Percentiles rank a stretch among this genome's conserved stretches.
phyloP scores from a whole-genome alignment of 53 echinoderm and acorn worm species.

The Paracentrotus lividus region DNA sequence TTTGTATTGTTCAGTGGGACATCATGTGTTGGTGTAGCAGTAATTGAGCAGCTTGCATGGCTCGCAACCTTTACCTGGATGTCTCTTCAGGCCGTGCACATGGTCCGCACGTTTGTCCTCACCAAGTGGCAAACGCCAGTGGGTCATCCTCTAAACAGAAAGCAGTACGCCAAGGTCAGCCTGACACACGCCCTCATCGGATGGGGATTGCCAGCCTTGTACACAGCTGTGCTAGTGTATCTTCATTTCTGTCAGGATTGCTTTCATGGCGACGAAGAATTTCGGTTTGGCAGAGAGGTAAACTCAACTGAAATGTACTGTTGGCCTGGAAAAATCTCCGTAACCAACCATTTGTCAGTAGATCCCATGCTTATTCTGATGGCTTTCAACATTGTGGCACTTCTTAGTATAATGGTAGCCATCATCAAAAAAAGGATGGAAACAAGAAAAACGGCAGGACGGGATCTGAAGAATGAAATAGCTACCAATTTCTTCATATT shows the following conservation, averaged over 20 bases:
- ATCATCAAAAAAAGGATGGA: slow-evolving; percentile 23
- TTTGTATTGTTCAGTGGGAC: neutral
- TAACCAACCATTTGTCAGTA: neutral
- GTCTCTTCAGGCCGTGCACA: slow-evolving; percentile 49
- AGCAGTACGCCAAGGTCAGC: slow-evolving; percentile 33
- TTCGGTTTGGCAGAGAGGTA: neutral
- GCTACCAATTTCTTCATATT: slow-evolving; percentile 38
- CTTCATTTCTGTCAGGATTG: neutral
- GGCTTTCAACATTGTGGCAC: slow-evolving; percentile 15
- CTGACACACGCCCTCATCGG: slow-evolving; percentile 51
- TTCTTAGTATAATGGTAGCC: slow-evolving; percentile 29
- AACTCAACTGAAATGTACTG: neutral
- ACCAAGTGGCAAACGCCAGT: slow-evolving; percentile 4
- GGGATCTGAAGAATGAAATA: slow-evolving; percentile 36
- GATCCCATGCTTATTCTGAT: slow-evolving; percentile 36
- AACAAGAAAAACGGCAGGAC: neutral
- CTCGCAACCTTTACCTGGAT: slow-evolving; percentile 48
- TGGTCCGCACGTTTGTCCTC: slow-evolving; percentile 49
- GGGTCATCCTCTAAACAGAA: neutral
- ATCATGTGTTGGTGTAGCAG: neutral
- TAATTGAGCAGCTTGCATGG: neutral
- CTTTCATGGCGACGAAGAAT: slow-evolving; percentile 18
- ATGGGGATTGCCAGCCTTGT: slow-evolving; percentile 44
- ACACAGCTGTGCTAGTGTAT: slow-evolving; percentile 5
- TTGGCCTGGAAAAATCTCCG: neutral